These are phyloP conservation scores for Hyphantria cunea DNA, from an alignment of 1,140 invertebrate genomes.

Conservation along the genomic window DNA sequence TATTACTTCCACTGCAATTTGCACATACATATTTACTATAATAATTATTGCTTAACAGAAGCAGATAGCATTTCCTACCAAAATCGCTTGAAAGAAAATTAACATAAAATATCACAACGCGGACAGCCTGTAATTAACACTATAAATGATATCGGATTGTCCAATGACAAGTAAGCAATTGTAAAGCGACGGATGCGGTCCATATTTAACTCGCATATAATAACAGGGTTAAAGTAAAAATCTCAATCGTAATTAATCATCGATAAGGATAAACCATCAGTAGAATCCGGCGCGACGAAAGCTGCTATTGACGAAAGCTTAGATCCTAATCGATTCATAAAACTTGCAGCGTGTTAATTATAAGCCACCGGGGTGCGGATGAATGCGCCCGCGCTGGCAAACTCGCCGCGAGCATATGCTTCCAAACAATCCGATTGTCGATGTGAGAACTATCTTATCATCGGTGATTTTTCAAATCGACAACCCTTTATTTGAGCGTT, in stretches of 20 bases:
- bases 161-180: conserved; percentile 57
- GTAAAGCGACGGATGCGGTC: conserved; percentile 52
- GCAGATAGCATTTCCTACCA: too few species aligned
- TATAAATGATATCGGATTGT: conserved; percentile 52
- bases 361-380: conserved; percentile 74
- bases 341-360: conserved; percentile 80
- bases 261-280: conserved; percentile 75
- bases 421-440: conserved; percentile 42
- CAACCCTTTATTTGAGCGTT: conserved; percentile 62
- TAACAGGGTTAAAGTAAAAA: conserved; percentile 70
- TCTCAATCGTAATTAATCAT: conserved; percentile 78
- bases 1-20: too few species aligned
- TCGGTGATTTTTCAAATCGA: conserved; percentile 58
- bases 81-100: too few species aligned
- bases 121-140: conserved; percentile 43
- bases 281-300: conserved; percentile 56
- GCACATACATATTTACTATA: too few species aligned
- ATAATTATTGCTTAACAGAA: too few species aligned
- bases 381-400: conserved; percentile 37
- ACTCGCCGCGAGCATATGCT: conserved; percentile 48
- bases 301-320: conserved; percentile 80
- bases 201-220: conserved; percentile 66
- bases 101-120: too few species aligned
- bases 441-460: conserved; percentile 65
- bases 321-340: conserved; percentile 81